phyloP scores from a whole-genome alignment of 2,888 invertebrate species.

The Chrysina gloriosa region DNA sequence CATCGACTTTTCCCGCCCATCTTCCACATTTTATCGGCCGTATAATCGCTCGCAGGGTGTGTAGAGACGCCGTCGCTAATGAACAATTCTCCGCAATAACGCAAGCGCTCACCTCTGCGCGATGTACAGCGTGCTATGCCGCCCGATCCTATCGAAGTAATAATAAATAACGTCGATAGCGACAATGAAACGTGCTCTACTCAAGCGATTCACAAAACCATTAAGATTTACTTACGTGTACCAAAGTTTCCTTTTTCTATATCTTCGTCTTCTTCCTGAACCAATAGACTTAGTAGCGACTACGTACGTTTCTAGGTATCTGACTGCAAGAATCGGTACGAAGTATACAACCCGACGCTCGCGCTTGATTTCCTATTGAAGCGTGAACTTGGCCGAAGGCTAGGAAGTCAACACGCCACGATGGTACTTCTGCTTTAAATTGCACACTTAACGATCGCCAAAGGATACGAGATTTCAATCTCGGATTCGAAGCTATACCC shows the following conservation, averaged over 20 bases:
- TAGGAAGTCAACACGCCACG: conserved; percentile 8
- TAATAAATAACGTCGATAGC: conserved; percentile 16
- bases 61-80: neutral
- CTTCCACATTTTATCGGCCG: conserved; percentile 2
- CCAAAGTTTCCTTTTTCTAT: neutral
- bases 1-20: neutral
- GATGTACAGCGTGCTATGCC: neutral
- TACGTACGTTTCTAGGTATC: neutral
- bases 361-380: conserved; percentile 17
- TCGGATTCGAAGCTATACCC: neutral
- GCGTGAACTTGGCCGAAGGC: conserved; percentile 30
- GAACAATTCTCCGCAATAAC: neutral
- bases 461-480: conserved; percentile 16
- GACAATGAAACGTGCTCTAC: conserved; percentile 8
- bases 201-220: conserved; percentile 25
- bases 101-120: neutral
- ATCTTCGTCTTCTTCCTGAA: neutral
- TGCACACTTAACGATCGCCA: neutral
- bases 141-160: conserved; percentile 12
- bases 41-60: neutral
- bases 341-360: neutral
- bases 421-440: conserved; percentile 12
- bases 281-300: neutral
- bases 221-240: conserved; percentile 12
- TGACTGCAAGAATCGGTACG: conserved; percentile 7